A percentile compares a stretch with the other conserved stretches of the same genome.
phyloP scores from a whole-genome alignment of 2,888 invertebrate genomes.

The Hirtodrosophila cameraria region DNA sequence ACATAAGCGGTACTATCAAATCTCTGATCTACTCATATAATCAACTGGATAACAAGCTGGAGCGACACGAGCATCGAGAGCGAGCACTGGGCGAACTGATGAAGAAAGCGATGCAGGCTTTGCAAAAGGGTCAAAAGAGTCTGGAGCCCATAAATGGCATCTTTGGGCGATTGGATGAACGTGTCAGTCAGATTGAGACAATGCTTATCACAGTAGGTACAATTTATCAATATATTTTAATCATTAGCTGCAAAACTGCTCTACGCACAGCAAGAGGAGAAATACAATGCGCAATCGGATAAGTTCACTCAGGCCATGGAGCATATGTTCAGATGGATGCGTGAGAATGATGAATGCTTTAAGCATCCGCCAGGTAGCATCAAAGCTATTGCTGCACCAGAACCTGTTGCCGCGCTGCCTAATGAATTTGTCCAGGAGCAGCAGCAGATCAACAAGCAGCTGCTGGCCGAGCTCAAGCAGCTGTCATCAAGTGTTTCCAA shows the following conservation, averaged over 20 bases:
- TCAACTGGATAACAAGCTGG: constrained; percentile 91
- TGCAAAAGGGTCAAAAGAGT: constrained; percentile 90
- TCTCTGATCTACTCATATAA: constrained; percentile 92
- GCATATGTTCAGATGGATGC: constrained; percentile 83
- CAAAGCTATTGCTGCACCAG: constrained; percentile 19
- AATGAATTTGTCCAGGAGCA: constrained; percentile 72
- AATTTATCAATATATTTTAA: not conserved
- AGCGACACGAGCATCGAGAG: constrained; percentile 93
- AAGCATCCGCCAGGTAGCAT: constrained; percentile 74
- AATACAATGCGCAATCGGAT: constrained; percentile 82
- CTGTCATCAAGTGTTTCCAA: constrained; percentile 71
- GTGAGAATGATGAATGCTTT: constrained; percentile 82
- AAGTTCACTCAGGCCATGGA: constrained; percentile 82
- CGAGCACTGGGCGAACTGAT: constrained; percentile 91
- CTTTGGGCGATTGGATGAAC: constrained; percentile 89
- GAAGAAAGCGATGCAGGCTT: constrained; percentile 88
- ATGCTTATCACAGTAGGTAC: constrained; percentile 88
- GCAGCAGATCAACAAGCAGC: constrained; percentile 71
- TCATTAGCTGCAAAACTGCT: not conserved
- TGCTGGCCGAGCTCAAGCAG: constrained; percentile 74
- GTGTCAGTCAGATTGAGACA: constrained; percentile 90
- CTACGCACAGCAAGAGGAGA: constrained; percentile 82
- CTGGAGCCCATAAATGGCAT: constrained; percentile 89
- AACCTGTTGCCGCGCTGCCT: constrained; percentile 47
- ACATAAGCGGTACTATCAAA: constrained; percentile 89